Percentiles rank a stretch among this genome's conserved stretches.
These are phyloP conservation scores for Anodontia alba DNA, from an alignment of 2,888 invertebrate species.

Conservation along the genomic window DNA sequence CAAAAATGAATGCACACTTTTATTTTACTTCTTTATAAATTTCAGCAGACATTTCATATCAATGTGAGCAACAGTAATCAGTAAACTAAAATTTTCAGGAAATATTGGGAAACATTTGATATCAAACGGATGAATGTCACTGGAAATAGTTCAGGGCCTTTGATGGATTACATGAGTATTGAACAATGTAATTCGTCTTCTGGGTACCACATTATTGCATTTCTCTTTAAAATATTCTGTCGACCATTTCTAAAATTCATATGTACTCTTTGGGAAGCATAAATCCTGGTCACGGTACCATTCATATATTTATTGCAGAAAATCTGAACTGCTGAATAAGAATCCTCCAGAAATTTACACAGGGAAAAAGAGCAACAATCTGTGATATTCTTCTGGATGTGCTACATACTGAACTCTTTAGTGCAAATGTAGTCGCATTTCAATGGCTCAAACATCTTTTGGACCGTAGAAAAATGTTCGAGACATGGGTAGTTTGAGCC, in stretches of 20 bases:
- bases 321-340: conserved; percentile 11
- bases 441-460: too few relatives aligned
- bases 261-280: neutral
- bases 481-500: too few relatives aligned
- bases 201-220: too few relatives aligned
- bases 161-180: neutral
- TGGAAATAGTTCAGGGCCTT: neutral
- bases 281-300: conserved; percentile 3
- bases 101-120: neutral
- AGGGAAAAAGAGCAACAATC: neutral
- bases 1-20: neutral
- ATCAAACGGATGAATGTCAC: conserved; percentile 6
- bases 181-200: neutral
- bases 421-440: too few relatives aligned
- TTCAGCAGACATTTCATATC: neutral
- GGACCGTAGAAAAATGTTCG: too few relatives aligned
- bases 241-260: neutral
- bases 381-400: conserved; percentile 21
- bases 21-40: neutral
- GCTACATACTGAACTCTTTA: too few relatives aligned
- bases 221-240: too few relatives aligned
- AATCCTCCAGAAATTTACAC: conserved; percentile 17
- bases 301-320: neutral
- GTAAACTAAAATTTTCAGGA: too few relatives aligned
- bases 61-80: too few relatives aligned